phyloP scores from a whole-genome alignment of 2,113 vertebrate genomes.

The Percopsis transmontana region DNA sequence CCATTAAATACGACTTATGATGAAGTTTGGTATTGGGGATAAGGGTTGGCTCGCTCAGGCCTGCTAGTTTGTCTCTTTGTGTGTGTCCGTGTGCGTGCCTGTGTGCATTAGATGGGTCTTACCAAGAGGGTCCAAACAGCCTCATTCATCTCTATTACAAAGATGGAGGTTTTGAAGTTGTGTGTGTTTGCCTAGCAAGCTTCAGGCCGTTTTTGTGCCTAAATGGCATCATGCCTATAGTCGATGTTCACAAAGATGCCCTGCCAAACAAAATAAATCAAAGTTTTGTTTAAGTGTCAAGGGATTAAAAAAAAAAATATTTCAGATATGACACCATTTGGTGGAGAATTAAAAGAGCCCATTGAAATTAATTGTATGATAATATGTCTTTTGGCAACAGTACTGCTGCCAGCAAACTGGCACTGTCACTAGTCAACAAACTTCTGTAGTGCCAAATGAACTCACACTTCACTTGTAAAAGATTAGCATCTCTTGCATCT shows the following conservation, averaged over 20 bases:
- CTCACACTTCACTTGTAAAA: not conserved
- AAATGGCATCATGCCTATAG: not conserved
- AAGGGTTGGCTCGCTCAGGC: slow-evolving; percentile 4
- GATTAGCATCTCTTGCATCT: not conserved
- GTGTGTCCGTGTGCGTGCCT: slow-evolving; percentile 7
- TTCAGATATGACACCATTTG: not conserved
- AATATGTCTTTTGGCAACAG: not conserved
- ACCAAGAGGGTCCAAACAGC: not conserved
- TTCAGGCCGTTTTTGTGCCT: not conserved
- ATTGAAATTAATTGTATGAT: not conserved
- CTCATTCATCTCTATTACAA: slow-evolving; percentile 3
- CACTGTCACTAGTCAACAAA: not conserved
- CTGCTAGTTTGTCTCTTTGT: slow-evolving; percentile 17
- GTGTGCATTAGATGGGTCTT: not conserved
- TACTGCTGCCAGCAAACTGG: not conserved
- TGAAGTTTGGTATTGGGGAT: slow-evolving; percentile 54
- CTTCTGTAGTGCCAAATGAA: not conserved
- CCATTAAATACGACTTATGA: slow-evolving; percentile 57
- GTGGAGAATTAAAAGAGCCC: not conserved
- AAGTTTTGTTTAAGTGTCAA: not conserved
- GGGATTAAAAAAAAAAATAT: not conserved
- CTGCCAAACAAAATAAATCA: not conserved
- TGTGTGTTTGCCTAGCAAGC: not conserved
- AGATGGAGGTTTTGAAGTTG: slow-evolving; percentile 8
- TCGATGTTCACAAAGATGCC: not conserved